Conservation (phyloP, 2,797 vertebrate species). For the Uromys caudimaculatus region DNA sequence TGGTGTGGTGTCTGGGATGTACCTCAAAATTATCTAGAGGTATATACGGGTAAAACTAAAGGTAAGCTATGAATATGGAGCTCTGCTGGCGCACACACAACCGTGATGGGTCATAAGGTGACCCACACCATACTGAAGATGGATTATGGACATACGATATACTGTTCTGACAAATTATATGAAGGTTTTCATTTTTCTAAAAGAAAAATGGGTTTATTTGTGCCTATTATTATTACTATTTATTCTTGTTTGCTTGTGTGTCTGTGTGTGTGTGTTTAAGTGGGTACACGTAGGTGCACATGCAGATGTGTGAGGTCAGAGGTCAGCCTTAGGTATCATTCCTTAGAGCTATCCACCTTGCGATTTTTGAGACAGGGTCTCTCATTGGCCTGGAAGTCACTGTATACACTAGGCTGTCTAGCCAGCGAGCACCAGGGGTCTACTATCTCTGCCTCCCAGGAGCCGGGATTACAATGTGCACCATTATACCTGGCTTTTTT, state of each 20-base stretch:
- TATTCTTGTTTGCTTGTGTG: neutral
- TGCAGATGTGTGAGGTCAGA: neutral
- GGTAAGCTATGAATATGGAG: neutral
- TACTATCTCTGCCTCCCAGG: neutral
- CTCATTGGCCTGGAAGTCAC: neutral
- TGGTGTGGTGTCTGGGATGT: neutral
- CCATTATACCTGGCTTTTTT: neutral
- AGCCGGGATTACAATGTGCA: neutral
- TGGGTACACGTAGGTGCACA: neutral
- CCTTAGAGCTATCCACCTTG: neutral
- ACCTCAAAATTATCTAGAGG: neutral
- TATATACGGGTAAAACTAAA: neutral
- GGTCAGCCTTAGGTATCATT: neutral
- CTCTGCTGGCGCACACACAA: neutral
- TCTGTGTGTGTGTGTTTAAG: neutral
- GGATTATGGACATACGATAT: neutral
- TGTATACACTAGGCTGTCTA: neutral
- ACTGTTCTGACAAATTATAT: neutral
- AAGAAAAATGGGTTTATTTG: neutral
- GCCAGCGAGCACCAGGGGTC: neutral
- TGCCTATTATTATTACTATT: neutral
- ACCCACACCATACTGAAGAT: neutral
- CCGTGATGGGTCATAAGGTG: neutral
- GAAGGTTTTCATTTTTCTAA: neutral
- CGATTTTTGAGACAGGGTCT: neutral